phyloP scores from a whole-genome alignment of 1,140 invertebrate species.

The Neodiprion fabricii region DNA sequence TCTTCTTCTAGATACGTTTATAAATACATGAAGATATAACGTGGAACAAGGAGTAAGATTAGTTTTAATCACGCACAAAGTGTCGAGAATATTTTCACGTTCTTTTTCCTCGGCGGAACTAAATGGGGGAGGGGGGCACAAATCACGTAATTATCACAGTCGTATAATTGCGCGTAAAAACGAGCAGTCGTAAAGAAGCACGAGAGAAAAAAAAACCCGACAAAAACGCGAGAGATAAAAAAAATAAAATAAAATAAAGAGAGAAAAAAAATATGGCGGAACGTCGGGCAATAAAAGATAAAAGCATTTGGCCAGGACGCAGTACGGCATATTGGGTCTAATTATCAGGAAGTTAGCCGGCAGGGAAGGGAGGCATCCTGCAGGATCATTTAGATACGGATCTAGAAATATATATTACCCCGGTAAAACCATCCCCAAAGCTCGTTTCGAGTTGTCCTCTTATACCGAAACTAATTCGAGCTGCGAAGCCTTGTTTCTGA shows the following conservation, averaged over 20 bases:
- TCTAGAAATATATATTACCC: conserved; percentile 2
- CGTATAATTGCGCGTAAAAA: too few species aligned
- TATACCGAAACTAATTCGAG: too few species aligned
- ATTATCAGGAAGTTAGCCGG: conserved; percentile 16
- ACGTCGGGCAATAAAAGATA: conserved; percentile 11
- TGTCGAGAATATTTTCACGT: background rate
- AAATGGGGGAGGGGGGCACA: conserved; percentile 30
- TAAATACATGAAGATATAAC: too few species aligned
- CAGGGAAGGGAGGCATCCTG: background rate
- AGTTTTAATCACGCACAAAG: too few species aligned
- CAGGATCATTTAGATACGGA: conserved; percentile 31
- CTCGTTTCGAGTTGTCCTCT: too few species aligned
- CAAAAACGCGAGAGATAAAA: background rate
- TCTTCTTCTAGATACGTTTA: too few species aligned
- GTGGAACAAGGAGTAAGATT: too few species aligned
- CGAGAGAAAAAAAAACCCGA: too few species aligned
- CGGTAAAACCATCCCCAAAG: background rate
- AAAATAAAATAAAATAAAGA: conserved; percentile 2
- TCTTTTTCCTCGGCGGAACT: conserved; percentile 16
- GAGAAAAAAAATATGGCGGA: too few species aligned
- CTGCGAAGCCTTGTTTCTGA: background rate
- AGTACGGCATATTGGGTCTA: conserved; percentile 8
- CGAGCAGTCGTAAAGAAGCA: too few species aligned
- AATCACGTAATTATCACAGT: conserved; percentile 37
- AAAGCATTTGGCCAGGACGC: background rate